phyloP scores from a whole-genome alignment of 2,888 invertebrate genomes.

The Podotricha telesiphe region DNA sequence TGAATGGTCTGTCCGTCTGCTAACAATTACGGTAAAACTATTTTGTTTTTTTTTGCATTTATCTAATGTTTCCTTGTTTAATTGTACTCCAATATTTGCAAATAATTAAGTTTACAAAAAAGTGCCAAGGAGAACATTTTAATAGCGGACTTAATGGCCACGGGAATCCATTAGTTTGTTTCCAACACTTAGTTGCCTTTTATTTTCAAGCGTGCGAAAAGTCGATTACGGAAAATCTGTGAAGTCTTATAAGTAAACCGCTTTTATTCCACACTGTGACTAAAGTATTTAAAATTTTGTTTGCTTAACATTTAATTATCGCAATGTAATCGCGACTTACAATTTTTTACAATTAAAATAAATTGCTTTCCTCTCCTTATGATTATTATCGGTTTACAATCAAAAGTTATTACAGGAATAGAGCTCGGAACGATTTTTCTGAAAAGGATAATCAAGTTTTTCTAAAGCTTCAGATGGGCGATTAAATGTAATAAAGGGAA shows the following conservation, averaged over 20 bases:
- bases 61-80: neutral
- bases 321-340: neutral
- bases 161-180: slow-evolving; percentile 21
- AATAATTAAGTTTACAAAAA: neutral
- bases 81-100: neutral
- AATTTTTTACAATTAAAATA: neutral
- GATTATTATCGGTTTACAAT: neutral
- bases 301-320: slow-evolving; percentile 19
- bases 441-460: slow-evolving; percentile 15
- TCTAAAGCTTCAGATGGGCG: slow-evolving; percentile 23
- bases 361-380: neutral
- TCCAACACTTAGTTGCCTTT: slow-evolving; percentile 6
- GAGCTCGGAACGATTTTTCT: neutral
- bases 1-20: too few species aligned
- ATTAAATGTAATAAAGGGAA: slow-evolving; percentile 24
- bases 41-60: neutral
- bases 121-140: neutral
- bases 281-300: slow-evolving; percentile 1
- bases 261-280: slow-evolving; percentile 18
- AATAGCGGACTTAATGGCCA: slow-evolving; percentile 2
- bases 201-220: slow-evolving; percentile 26
- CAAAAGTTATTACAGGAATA: slow-evolving; percentile 1
- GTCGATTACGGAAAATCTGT: slow-evolving; percentile 30
- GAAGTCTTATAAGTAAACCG: slow-evolving; percentile 30
- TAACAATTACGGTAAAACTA: too few species aligned